Percentiles rank a stretch among this genome's conserved stretches.
phyloP scores from a whole-genome alignment of 2,888 invertebrate species.

The Sinopyrophorus schimmeli region DNA sequence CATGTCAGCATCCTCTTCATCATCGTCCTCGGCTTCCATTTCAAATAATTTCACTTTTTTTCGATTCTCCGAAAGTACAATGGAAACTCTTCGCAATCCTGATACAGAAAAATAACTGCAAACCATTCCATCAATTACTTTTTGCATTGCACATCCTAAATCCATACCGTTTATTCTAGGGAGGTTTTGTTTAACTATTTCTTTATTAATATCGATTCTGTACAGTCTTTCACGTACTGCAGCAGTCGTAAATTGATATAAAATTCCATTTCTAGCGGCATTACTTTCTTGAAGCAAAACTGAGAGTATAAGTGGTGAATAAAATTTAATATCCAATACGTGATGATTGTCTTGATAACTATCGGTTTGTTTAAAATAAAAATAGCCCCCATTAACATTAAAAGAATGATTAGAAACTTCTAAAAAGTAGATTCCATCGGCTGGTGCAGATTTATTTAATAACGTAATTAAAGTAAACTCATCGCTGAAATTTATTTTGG shows the following conservation, averaged over 20 bases:
- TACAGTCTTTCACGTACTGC: constrained; percentile 47
- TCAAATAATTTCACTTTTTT: constrained; percentile 85
- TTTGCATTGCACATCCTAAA: constrained; percentile 59
- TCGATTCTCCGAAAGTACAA: constrained; percentile 77
- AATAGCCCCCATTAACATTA: constrained; percentile 58
- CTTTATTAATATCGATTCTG: constrained; percentile 33
- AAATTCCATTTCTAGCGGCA: constrained; percentile 43
- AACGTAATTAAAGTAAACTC: constrained; percentile 60
- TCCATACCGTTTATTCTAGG: constrained; percentile 60
- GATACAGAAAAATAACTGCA: constrained; percentile 79
- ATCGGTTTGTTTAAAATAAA: constrained; percentile 59
- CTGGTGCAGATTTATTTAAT: constrained; percentile 52
- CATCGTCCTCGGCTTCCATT: constrained; percentile 91
- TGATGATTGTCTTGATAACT: constrained; percentile 53
- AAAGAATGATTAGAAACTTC: constrained; percentile 56
- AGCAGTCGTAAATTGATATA: constrained; percentile 44
- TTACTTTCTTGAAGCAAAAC: constrained; percentile 65
- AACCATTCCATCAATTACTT: constrained; percentile 68
- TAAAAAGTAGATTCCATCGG: constrained; percentile 59
- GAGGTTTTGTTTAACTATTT: constrained; percentile 49
- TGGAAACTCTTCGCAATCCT: constrained; percentile 81
- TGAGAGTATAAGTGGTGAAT: constrained; percentile 73
- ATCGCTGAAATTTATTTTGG: constrained; percentile 59
- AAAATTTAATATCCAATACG: constrained; percentile 75
- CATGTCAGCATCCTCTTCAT: constrained; percentile 74